Base-by-base conservation (phyloP, 2,797 vertebrate genomes). In the Lithobates pipiens region DNA sequence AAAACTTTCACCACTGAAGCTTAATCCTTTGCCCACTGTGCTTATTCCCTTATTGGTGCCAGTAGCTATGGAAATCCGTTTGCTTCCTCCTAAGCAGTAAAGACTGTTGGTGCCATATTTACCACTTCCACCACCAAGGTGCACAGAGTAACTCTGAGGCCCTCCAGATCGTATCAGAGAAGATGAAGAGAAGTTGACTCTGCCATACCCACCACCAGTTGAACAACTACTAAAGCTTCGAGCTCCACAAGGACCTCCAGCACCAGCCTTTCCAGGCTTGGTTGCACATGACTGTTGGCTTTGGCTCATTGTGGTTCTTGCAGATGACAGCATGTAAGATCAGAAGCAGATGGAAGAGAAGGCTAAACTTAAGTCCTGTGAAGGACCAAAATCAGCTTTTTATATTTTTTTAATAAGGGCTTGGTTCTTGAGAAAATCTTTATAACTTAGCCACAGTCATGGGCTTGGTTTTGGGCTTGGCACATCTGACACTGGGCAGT, bases 41-140 rank as follows among this genome's bases (percentile, higher is more conserved):
- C 3, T 36, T 5, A 57, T 2, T 71, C 44, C 79, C n/a, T 10
- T 44, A 29, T 54, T 69, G n/a, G 21, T 32, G 10, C 69, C 69
- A 32, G 77, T 25, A 25, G 25, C 65, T 21, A 73, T 74, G 27
- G 90, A 88, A 83, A 91, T 89, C 50, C 16, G 90, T 71, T 90
- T 85, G 86, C 50, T 0, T 0, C 90, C 89, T 0, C 91, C 90
- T 54, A 91, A 82, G 77, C 15, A 89, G 80, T 89, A 92, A 3
- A 92, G 89, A 39, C 91, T 91, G 72, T 88, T 68, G 10, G 89
- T 91, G 21, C 91, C 78, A 0, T 90, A 91, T 75, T 70, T 76
- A 2, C 90, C 88, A 4, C 18, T 78, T 71, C 68, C 76, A 34
- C 50, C 57, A 13, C 57, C 25, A 23, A n/a, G 10, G 68, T 3